These are phyloP conservation scores for Sinocyclocheilus anophthalmus DNA, from an alignment of 2,113 vertebrate species.

Conservation along the genomic window DNA sequence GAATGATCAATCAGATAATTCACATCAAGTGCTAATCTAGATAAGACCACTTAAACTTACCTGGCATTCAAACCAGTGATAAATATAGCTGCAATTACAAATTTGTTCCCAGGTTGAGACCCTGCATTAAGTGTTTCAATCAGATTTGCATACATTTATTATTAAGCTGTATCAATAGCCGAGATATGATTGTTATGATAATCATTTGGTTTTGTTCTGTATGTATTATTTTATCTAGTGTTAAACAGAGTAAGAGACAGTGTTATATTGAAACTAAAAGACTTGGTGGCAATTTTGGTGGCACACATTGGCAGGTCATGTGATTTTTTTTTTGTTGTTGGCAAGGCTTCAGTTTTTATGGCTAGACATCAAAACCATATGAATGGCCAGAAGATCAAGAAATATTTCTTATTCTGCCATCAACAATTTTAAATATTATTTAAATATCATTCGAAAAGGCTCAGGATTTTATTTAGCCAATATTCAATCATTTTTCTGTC, in stretches of 20 bases:
- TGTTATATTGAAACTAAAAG: background rate
- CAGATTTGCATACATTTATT: background rate
- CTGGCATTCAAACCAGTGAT: constrained; percentile 3
- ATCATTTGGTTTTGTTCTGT: background rate
- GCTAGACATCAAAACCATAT: background rate
- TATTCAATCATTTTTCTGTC: background rate
- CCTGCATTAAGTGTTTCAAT: background rate
- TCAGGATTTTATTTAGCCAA: background rate
- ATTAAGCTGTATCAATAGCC: background rate
- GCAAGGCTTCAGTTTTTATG: background rate
- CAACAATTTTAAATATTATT: background rate
- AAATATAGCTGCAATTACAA: constrained; percentile 16
- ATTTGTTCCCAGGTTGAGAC: background rate
- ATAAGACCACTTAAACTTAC: background rate
- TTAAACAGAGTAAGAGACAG: background rate
- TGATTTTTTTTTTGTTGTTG: background rate
- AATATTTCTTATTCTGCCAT: background rate
- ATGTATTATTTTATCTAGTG: background rate
- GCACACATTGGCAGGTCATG: background rate
- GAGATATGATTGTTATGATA: background rate
- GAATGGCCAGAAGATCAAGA: background rate
- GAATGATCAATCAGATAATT: background rate
- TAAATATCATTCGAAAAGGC: background rate
- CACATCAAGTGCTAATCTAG: constrained; percentile 9
- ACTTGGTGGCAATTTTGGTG: background rate